Percentiles rank a stretch among this genome's conserved stretches.
phyloP scores from a whole-genome alignment of 2,113 vertebrate genomes.

The Gavia stellata region DNA sequence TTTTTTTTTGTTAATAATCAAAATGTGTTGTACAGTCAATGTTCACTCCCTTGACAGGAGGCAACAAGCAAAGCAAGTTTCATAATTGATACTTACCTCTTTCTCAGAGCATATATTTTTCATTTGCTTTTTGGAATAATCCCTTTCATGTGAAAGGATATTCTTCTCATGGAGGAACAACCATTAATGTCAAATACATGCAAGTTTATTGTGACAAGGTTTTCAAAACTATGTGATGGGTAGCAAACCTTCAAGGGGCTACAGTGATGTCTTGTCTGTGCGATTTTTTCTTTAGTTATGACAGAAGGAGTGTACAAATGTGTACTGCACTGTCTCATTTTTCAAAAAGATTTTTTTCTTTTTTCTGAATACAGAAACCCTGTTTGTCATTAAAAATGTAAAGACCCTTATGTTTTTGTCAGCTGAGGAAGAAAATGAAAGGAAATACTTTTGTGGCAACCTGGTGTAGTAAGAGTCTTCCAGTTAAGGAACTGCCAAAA shows the following conservation, averaged over 20 bases:
- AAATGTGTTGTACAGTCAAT: background rate
- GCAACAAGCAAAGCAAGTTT: background rate
- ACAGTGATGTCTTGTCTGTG: background rate
- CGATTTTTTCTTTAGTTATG: background rate
- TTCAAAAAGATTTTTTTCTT: background rate
- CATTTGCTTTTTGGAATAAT: background rate
- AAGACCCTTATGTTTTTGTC: background rate
- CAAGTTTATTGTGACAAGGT: background rate
- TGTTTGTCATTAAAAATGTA: constrained; percentile 44
- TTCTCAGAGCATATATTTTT: background rate
- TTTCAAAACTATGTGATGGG: background rate
- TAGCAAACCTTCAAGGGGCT: background rate
- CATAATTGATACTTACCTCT: background rate
- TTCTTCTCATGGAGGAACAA: background rate
- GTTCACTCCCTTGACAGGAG: background rate
- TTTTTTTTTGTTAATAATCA: background rate
- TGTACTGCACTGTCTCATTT: background rate
- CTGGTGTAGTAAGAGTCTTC: background rate
- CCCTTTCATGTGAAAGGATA: background rate
- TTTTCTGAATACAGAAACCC: background rate
- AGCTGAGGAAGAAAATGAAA: background rate
- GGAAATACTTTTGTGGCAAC: background rate
- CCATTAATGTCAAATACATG: background rate
- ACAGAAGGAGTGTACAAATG: background rate
- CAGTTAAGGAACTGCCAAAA: background rate